Base-by-base conservation (phyloP, 2,888 invertebrate genomes). In the Eupithecia centaureata region DNA sequence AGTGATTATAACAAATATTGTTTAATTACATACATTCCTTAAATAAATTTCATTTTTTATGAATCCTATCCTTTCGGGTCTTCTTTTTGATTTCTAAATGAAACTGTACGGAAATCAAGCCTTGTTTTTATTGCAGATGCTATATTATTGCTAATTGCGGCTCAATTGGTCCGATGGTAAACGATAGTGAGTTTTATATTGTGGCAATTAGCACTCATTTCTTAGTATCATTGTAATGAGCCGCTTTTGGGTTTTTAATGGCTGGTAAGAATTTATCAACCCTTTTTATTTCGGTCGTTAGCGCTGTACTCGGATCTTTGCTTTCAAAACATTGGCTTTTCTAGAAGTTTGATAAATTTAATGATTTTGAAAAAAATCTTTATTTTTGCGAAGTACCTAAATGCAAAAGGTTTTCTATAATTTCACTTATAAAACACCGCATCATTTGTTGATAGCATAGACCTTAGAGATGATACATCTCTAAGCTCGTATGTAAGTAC, bases 31-130 rank as follows among this genome's bases (percentile, higher is more conserved):
- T n/a, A n/a, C n/a, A n/a, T n/a, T n/a, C n/a, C n/a, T n/a, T n/a
- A n/a, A n/a, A n/a, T n/a, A n/a, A n/a, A n/a, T n/a, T n/a, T n/a
- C 15, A 15, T 15, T 15, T 35, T 35, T 35, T 35, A 35, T 35
- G 35, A 35, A n/a, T n/a, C n/a, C n/a, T n/a, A 5, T 35, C 4
- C 12, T 18, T 4, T 25, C n/a, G n/a, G n/a, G n/a, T n/a, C n/a
- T 51, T 51, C 13, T 1, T 10, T 42, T 42, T 42, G 18, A 42
- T 42, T 13, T 13, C 2, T 83, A 80, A 84, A 86, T 83, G 79
- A 84, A 84, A 84, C 79, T 77, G 82, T 85, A 86, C 86, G 86
- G 85, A 86, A 84, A 86, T 84, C 82, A 79, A 81, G 82, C 76
- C 82, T 84, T 81, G 84, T 77, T 62, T 82, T 84, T 81, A 83